Conservation (phyloP, 2,888 invertebrate species). For the Eueremaeus valkanovi region DNA sequence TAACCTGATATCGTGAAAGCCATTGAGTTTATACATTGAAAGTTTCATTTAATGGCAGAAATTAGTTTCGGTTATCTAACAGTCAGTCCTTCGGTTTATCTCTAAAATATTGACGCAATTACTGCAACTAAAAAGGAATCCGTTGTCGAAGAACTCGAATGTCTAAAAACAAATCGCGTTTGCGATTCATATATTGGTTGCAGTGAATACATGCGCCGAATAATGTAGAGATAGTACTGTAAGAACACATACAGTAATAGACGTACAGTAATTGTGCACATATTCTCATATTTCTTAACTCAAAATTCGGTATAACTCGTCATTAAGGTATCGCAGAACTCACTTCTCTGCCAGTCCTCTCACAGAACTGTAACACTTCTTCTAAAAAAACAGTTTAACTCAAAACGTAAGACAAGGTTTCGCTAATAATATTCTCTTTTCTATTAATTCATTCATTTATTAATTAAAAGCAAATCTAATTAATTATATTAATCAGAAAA, state of each 20-base stretch:
- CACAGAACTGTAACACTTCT: constrained; percentile 1
- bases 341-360: constrained; percentile 23
- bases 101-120: constrained; percentile 14
- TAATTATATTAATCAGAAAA: neutral
- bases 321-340: neutral
- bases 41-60: neutral
- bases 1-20: neutral
- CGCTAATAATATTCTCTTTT: neutral
- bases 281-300: constrained; percentile 11
- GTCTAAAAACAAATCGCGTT: constrained; percentile 5
- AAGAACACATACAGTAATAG: neutral
- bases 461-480: neutral
- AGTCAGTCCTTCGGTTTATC: neutral
- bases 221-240: too few species aligned
- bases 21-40: neutral
- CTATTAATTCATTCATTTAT: neutral
- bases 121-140: neutral
- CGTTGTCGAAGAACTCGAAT: neutral
- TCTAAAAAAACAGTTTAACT: neutral
- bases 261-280: neutral
- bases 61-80: constrained; percentile 1
- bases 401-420: neutral
- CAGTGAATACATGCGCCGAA: too few species aligned
- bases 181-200: neutral
- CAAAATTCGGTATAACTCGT: neutral